Conservation (phyloP, 2,797 vertebrate genomes). For the Myotis vivesi region DNA sequence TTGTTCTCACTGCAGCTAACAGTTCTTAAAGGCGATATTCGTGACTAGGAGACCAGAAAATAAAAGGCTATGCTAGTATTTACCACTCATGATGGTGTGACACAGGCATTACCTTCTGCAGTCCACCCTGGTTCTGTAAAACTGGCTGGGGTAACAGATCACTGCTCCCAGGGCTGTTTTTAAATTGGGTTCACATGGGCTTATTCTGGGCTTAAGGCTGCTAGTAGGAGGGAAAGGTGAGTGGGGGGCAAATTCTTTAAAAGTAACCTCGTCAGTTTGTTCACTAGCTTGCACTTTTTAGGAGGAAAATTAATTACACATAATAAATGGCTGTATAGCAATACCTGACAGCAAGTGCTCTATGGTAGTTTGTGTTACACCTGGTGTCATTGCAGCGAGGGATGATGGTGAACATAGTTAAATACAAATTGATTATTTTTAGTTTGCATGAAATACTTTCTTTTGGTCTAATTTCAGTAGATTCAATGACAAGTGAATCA, state of each 20-base stretch:
- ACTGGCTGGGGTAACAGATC: no score
- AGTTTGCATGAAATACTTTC: background rate
- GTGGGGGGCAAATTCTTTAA: background rate
- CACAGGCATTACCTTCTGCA: fast-evolving
- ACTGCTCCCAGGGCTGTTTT: background rate
- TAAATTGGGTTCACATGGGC: background rate
- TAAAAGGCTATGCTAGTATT: background rate
- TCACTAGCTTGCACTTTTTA: background rate
- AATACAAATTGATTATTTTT: background rate
- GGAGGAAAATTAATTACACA: background rate
- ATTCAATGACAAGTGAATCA: background rate
- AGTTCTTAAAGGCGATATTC: background rate
- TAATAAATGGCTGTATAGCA: background rate
- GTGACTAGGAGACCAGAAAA: background rate
- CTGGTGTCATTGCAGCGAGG: background rate
- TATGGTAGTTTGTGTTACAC: background rate
- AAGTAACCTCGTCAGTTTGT: background rate
- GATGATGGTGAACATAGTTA: background rate
- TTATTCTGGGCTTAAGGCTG: background rate
- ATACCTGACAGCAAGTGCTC: background rate
- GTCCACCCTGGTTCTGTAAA: background rate
- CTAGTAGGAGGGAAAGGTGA: background rate
- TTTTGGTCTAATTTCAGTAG: background rate
- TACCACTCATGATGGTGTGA: no score
- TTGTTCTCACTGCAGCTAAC: background rate